Evolutionary conservation across 2,113 vertebrate genomes (phyloP).

Genomic region (Corythoichthys haematopterus): DNA sequence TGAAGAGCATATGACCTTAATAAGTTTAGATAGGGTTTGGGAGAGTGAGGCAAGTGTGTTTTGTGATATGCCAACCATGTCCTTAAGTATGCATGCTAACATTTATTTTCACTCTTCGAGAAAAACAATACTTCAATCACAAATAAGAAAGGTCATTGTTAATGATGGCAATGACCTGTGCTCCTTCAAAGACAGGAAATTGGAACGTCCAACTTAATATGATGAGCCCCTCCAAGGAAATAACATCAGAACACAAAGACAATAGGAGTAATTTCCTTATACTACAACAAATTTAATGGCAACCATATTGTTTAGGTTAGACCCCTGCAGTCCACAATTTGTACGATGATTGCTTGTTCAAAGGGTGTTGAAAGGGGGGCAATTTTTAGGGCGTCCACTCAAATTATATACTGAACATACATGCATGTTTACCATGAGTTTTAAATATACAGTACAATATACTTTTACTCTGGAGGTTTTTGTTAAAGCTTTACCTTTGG

Average conservation of each 20-base stretch:
- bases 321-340: background rate
- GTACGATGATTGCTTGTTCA: background rate
- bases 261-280: conserved; percentile 41
- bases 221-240: conserved; percentile 47
- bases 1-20: conserved; percentile 40
- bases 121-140: background rate
- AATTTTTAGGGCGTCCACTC: background rate
- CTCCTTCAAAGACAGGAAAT: conserved; percentile 16
- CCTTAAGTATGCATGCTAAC: background rate
- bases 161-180: background rate
- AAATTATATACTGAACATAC: background rate
- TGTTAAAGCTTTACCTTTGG: too few relatives aligned
- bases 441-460: too few relatives aligned
- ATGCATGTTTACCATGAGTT: background rate
- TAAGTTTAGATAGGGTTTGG: conserved; percentile 17
- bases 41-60: background rate
- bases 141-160: background rate
- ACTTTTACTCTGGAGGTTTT: too few relatives aligned
- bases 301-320: conserved; percentile 14
- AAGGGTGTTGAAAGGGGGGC: background rate
- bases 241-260: conserved; percentile 26
- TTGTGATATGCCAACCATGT: background rate
- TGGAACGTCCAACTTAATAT: conserved; percentile 8
- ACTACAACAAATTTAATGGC: conserved; percentile 4
- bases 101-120: background rate